These are phyloP conservation scores for Felis chaus DNA, from an alignment of 2,113 vertebrate genomes.

Conservation along the genomic window DNA sequence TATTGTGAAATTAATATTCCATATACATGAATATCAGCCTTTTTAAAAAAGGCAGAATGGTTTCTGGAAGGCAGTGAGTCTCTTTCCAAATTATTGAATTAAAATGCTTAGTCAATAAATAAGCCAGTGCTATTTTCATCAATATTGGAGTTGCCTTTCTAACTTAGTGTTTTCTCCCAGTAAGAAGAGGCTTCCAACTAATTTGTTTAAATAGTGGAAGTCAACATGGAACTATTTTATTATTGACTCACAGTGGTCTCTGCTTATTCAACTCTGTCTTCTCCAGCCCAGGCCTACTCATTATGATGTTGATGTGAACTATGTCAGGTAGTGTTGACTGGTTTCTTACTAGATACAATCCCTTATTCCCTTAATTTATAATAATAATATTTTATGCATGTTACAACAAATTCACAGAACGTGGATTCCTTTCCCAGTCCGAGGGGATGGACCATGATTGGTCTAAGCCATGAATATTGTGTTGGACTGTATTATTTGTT, in stretches of 20 bases:
- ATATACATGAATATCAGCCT: neutral
- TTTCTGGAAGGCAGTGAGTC: neutral
- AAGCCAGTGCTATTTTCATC: neutral
- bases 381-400: neutral
- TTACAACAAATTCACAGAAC: neutral
- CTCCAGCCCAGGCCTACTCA: neutral
- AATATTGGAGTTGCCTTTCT: neutral
- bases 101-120: conserved; percentile 34
- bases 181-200: neutral
- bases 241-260: neutral
- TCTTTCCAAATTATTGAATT: neutral
- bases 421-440: neutral
- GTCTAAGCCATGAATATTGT: neutral
- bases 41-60: neutral
- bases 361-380: neutral
- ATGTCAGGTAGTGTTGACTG: neutral
- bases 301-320: neutral
- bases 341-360: neutral
- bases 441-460: neutral
- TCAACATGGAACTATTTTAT: neutral
- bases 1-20: neutral
- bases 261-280: neutral
- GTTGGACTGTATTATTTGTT: neutral
- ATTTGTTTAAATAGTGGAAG: neutral
- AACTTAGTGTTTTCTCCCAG: neutral